phyloP scores from a whole-genome alignment of 2,797 vertebrate species.

The Hapalemur alaotrensis region DNA sequence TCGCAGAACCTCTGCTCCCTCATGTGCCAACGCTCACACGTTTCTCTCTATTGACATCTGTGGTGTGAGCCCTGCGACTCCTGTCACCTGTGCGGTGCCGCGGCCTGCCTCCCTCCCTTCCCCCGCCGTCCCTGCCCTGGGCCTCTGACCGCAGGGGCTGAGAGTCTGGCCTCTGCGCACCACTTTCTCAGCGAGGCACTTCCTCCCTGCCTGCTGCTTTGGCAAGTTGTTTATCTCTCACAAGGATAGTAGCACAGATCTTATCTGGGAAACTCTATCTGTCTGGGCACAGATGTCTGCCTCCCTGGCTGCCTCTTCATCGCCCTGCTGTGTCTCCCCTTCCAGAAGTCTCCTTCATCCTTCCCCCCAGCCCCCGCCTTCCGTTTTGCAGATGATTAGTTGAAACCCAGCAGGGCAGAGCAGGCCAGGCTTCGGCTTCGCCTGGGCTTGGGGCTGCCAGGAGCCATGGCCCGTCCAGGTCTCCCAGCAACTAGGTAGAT shows the following conservation, averaged over 20 bases:
- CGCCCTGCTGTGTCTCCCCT: slow-evolving; percentile 85
- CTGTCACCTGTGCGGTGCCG: background rate
- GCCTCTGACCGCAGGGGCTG: slow-evolving; percentile 88
- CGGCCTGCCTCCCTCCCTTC: slow-evolving; percentile 47
- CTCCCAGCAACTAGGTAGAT: background rate
- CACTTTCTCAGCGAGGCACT: slow-evolving; percentile 87
- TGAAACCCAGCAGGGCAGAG: slow-evolving; percentile 66
- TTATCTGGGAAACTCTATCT: slow-evolving; percentile 88
- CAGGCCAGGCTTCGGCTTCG: background rate
- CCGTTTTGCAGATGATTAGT: slow-evolving; percentile 71
- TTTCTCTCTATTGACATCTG: slow-evolving; percentile 73
- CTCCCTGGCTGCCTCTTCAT: slow-evolving; percentile 84
- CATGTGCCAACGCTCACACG: slow-evolving; percentile 54
- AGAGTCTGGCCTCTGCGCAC: slow-evolving; percentile 75
- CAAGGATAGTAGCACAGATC: slow-evolving; percentile 87
- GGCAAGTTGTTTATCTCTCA: slow-evolving; percentile 87
- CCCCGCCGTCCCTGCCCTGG: slow-evolving; percentile 71
- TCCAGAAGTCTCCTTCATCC: slow-evolving; percentile 74
- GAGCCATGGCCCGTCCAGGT: background rate
- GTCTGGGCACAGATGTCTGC: slow-evolving; percentile 90
- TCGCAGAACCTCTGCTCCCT: slow-evolving; percentile 1
- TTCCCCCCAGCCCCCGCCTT: background rate
- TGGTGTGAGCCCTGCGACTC: slow-evolving; percentile 33
- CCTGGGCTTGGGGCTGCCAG: slow-evolving; percentile 24
- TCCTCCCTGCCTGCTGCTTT: slow-evolving; percentile 82